These are phyloP conservation scores for Oreortyx pictus DNA, from an alignment of 2,797 vertebrate genomes.

Conservation along the genomic window DNA sequence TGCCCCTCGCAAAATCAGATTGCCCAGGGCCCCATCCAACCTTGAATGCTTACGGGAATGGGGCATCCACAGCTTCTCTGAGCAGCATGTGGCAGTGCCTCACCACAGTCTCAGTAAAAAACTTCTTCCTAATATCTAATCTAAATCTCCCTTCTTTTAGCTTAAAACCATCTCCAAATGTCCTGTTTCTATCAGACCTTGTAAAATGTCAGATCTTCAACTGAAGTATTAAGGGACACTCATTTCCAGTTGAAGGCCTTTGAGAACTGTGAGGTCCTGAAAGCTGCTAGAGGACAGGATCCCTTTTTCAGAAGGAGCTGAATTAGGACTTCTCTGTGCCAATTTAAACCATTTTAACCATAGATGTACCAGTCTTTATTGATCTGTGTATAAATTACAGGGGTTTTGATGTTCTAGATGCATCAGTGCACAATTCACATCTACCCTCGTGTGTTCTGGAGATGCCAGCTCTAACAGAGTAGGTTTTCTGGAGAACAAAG, in stretches of 20 bases:
- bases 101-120: background rate
- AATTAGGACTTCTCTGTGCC: background rate
- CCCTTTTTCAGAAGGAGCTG: background rate
- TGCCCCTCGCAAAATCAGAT: background rate
- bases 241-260: background rate
- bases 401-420: background rate
- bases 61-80: background rate
- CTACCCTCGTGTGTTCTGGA: background rate
- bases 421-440: background rate
- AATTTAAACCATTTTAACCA: background rate
- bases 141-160: background rate
- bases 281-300: background rate
- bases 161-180: background rate
- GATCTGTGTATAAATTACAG: background rate
- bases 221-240: background rate
- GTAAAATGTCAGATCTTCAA: background rate
- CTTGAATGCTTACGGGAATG: background rate
- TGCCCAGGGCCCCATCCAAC: background rate
- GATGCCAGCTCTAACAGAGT: background rate
- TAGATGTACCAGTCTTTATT: background rate
- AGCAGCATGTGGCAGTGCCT: background rate
- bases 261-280: background rate
- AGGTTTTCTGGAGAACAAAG: rapidly evolving
- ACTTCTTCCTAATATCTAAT: background rate
- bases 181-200: background rate